These are phyloP conservation scores for Chironomus tentans DNA, from an alignment of 2,888 invertebrate species.

Conservation along the genomic window DNA sequence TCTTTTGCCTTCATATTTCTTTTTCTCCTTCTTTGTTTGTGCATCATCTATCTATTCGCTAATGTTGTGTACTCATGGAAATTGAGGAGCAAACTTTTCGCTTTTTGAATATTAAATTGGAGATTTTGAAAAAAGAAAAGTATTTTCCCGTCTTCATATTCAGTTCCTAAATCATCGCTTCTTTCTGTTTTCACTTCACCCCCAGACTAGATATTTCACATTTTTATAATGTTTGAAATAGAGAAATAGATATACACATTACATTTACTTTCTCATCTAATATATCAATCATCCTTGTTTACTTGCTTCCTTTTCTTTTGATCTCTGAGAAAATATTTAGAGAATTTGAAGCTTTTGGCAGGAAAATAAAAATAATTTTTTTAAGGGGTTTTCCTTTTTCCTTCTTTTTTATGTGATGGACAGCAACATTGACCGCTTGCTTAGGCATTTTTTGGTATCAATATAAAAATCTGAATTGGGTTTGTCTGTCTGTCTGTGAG, in stretches of 20 bases:
- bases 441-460: too few species aligned
- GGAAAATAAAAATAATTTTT: background rate
- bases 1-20: background rate
- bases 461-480: too few species aligned
- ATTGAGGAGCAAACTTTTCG: background rate
- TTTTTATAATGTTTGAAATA: background rate
- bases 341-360: background rate
- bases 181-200: background rate
- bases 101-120: background rate
- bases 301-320: background rate
- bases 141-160: background rate
- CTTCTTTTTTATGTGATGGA: background rate
- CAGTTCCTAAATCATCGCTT: background rate
- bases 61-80: background rate
- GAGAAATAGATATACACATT: background rate
- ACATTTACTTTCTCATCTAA: background rate
- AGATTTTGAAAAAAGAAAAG: background rate
- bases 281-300: background rate
- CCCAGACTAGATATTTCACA: background rate
- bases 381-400: background rate
- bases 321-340: background rate
- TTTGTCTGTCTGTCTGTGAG: too few species aligned
- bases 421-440: too few species aligned
- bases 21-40: background rate
- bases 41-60: background rate